These are phyloP conservation scores for Phrynosoma blainvillii DNA, from an alignment of 2,113 vertebrate species.

Conservation along the genomic window DNA sequence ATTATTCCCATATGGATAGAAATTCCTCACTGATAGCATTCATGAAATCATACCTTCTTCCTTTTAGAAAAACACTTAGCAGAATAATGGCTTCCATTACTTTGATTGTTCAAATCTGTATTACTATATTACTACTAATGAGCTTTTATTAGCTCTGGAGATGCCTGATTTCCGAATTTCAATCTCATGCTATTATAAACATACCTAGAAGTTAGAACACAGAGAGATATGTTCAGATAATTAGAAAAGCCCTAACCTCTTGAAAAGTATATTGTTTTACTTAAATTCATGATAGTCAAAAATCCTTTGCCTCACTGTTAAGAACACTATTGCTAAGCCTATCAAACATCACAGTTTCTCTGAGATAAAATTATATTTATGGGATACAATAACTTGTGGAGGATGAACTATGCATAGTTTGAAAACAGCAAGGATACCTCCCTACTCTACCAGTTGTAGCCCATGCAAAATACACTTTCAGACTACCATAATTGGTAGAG, in stretches of 20 bases:
- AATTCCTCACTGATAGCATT: neutral
- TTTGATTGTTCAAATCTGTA: neutral
- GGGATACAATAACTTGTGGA: neutral
- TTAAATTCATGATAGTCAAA: neutral
- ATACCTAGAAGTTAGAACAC: neutral
- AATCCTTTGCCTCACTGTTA: neutral
- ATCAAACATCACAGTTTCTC: neutral
- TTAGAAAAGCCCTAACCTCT: neutral
- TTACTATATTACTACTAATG: neutral
- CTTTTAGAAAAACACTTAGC: neutral
- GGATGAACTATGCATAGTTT: neutral
- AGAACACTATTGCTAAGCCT: neutral
- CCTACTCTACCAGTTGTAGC: constrained; percentile 27
- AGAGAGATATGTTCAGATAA: neutral
- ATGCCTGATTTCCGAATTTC: neutral
- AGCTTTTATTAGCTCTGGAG: neutral
- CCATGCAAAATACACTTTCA: too few species aligned
- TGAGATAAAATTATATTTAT: neutral
- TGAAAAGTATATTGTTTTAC: neutral
- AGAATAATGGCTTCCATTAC: neutral
- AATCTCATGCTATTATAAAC: neutral
- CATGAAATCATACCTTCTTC: neutral
- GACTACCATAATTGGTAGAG: too few species aligned
- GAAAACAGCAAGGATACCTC: neutral
- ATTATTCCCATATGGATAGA: constrained; percentile 2